phyloP scores from a whole-genome alignment of 2,797 vertebrate genomes.

The Rallus crepitans region DNA sequence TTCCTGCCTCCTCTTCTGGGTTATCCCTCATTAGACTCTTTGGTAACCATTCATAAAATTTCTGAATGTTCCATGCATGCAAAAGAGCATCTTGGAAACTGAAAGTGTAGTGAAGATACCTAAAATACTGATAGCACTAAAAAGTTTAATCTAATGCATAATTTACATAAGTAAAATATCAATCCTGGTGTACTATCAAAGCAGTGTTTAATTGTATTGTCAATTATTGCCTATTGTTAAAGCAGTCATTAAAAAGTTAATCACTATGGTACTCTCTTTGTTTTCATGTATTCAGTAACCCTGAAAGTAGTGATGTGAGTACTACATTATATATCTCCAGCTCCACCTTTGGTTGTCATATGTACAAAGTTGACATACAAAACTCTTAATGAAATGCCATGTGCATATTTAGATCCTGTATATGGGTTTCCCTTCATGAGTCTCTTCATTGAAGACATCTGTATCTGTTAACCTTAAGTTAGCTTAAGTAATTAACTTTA shows the following conservation, averaged over 20 bases:
- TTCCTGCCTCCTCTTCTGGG: background rate
- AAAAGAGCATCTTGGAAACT: background rate
- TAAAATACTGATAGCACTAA: background rate
- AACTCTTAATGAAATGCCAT: background rate
- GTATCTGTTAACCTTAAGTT: background rate
- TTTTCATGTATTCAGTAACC: background rate
- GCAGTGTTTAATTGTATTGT: background rate
- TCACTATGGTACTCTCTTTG: background rate
- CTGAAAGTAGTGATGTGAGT: background rate
- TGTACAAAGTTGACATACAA: rapidly evolving
- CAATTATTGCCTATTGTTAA: background rate
- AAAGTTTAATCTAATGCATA: background rate
- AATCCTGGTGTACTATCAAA: background rate
- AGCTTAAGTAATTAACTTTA: background rate
- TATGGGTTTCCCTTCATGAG: background rate
- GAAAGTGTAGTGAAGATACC: background rate
- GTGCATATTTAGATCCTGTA: background rate
- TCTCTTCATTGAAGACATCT: background rate
- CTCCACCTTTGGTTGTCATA: background rate
- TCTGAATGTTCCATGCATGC: background rate
- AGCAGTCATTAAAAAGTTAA: background rate
- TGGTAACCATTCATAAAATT: background rate
- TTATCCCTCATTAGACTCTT: background rate
- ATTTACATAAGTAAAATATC: background rate
- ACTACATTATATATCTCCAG: background rate